Percentiles rank a stretch among this genome's conserved stretches.
These are phyloP conservation scores for Geococcyx californianus DNA, from an alignment of 2,113 vertebrate species.

Conservation along the genomic window DNA sequence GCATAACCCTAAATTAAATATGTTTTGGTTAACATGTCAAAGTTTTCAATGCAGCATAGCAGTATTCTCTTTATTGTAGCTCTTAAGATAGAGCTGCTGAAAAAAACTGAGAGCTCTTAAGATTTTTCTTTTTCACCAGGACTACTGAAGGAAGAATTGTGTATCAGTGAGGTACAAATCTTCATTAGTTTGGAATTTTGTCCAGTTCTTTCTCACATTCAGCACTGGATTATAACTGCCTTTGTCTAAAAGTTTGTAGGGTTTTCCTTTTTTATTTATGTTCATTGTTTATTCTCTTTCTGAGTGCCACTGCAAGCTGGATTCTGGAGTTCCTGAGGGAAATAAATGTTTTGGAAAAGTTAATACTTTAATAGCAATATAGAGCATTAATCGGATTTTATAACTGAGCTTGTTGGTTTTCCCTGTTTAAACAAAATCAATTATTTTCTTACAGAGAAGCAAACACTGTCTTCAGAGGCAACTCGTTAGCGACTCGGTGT, in stretches of 20 bases:
- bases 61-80: neutral
- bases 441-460: conserved; percentile 85
- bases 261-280: neutral
- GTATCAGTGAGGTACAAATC: neutral
- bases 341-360: neutral
- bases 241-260: neutral
- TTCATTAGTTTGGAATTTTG: neutral
- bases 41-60: neutral
- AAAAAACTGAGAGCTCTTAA: too few species aligned
- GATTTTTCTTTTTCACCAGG: neutral
- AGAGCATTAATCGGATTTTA: neutral
- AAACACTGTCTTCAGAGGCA: conserved; percentile 96
- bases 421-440: neutral
- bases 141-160: neutral
- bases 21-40: neutral
- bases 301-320: neutral
- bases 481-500: conserved; percentile 93
- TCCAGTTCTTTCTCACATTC: neutral
- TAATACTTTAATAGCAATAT: neutral
- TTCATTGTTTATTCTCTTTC: neutral
- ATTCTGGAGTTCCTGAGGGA: neutral
- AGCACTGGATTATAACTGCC: neutral
- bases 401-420: neutral
- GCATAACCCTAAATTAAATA: neutral
- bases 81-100: neutral